A percentile compares a stretch with the other conserved stretches of the same genome.
Evolutionary conservation across 2,888 invertebrate genomes (phyloP).

Genomic region (Drosophila infuscata): DNA sequence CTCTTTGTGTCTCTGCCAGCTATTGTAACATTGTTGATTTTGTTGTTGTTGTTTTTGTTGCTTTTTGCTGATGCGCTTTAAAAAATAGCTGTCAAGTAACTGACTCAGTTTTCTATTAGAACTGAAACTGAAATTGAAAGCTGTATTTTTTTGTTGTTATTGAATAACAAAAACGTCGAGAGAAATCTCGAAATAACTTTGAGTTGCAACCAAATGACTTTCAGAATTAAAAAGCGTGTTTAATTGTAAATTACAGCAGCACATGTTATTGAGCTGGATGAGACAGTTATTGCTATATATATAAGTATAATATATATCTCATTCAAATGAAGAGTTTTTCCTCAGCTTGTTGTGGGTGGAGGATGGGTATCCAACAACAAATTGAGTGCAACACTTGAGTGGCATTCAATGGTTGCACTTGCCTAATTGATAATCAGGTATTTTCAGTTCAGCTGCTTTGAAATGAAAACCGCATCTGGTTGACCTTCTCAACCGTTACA

Average conservation of each 20-base stretch:
- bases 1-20: constrained; percentile 33
- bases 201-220: constrained; percentile 2
- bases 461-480: constrained; percentile 64
- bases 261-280: constrained; percentile 1
- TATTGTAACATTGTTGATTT: constrained; percentile 1
- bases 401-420: constrained; percentile 52
- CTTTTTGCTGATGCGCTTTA: constrained; percentile 36
- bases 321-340: not conserved
- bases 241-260: not conserved
- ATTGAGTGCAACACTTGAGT: constrained; percentile 29
- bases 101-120: constrained; percentile 56
- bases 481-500: constrained; percentile 77
- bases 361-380: not conserved
- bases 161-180: not conserved
- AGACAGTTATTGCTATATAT: not conserved
- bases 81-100: constrained; percentile 51
- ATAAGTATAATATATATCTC: not conserved
- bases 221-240: constrained; percentile 5
- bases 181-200: constrained; percentile 12
- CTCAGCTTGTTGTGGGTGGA: not conserved
- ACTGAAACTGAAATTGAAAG: constrained; percentile 60
- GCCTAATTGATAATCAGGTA: constrained; percentile 62
- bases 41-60: too few species aligned
- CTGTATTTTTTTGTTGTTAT: not conserved
- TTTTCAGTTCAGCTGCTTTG: constrained; percentile 7